Percentiles rank a stretch among this genome's conserved stretches.
Conservation (phyloP, 2,888 invertebrate species). For the Drosophila barbarae region DNA sequence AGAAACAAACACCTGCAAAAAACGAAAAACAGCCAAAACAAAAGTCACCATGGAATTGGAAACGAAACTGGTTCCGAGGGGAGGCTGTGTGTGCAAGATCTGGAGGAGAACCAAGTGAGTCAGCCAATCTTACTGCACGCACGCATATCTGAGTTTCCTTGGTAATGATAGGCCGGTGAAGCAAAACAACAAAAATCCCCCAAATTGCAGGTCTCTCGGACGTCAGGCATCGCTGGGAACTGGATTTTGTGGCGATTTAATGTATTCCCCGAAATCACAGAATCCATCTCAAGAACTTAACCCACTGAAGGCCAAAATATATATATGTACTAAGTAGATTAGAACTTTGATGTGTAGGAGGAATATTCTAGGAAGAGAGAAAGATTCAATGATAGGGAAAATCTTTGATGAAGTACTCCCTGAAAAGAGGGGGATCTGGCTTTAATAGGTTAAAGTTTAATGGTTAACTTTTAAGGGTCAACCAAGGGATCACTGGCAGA, state of each 20-base stretch:
- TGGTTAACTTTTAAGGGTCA: constrained; percentile 1
- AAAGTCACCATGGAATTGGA: constrained; percentile 21
- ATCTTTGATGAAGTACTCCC: no score
- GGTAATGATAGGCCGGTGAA: constrained; percentile 26
- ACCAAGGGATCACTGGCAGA: constrained; percentile 12
- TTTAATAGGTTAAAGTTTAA: constrained; percentile 1
- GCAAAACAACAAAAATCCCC: constrained; percentile 22
- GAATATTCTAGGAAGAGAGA: no score
- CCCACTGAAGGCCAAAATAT: background rate
- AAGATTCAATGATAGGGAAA: no score
- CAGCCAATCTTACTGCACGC: constrained; percentile 29
- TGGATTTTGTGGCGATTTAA: constrained; percentile 30
- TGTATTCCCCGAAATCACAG: constrained; percentile 28
- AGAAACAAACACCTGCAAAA: constrained; percentile 32
- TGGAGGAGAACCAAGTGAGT: constrained; percentile 18
- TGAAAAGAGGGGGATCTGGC: no score
- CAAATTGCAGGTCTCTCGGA: constrained; percentile 30
- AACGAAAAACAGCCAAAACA: constrained; percentile 4
- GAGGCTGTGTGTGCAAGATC: constrained; percentile 20
- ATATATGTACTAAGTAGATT: no score
- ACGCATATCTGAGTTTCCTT: constrained; percentile 29
- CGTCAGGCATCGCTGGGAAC: constrained; percentile 24
- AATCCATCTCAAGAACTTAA: constrained; percentile 12
- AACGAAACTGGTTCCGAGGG: constrained; percentile 43
- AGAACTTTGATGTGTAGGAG: no score